A percentile compares a stretch with the other conserved stretches of the same genome.
Evolutionary conservation across 2,797 vertebrate genomes (phyloP).

Genomic region (Aphelocoma californica): DNA sequence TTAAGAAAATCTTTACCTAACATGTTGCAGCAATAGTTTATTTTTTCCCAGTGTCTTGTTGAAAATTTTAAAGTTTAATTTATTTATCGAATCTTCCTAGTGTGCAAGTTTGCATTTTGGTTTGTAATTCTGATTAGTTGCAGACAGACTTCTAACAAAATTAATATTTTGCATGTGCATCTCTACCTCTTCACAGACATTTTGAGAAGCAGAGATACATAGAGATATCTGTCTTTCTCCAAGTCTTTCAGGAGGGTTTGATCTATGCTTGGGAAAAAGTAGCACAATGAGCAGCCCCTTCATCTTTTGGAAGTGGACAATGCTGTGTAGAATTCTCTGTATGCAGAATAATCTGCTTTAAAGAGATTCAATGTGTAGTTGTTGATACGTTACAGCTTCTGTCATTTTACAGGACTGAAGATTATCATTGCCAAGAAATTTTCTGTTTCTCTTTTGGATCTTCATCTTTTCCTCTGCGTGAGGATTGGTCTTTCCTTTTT

Average conservation of each 20-base stretch:
- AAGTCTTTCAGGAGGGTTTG: not conserved
- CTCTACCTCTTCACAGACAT: fast-evolving
- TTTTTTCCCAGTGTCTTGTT: not conserved
- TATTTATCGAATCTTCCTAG: not conserved
- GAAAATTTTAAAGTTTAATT: not conserved
- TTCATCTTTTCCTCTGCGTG: not conserved
- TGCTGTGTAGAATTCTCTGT: not conserved
- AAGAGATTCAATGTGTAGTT: not conserved
- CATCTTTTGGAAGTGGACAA: not conserved
- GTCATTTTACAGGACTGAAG: not conserved
- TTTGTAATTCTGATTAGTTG: not conserved
- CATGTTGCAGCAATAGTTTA: not conserved
- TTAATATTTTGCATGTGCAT: fast-evolving
- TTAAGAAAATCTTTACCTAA: not conserved
- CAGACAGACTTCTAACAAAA: not conserved
- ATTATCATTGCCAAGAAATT: not conserved
- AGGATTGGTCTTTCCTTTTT: not conserved
- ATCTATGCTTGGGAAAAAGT: not conserved
- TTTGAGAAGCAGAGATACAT: not conserved
- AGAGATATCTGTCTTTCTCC: not conserved
- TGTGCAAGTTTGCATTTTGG: not conserved
- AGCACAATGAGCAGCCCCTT: not conserved
- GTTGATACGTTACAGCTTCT: not conserved
- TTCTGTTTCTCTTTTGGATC: not conserved
- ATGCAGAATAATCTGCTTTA: not conserved